Conservation (phyloP, 2,113 vertebrate genomes). For the Haemorhous mexicanus region DNA sequence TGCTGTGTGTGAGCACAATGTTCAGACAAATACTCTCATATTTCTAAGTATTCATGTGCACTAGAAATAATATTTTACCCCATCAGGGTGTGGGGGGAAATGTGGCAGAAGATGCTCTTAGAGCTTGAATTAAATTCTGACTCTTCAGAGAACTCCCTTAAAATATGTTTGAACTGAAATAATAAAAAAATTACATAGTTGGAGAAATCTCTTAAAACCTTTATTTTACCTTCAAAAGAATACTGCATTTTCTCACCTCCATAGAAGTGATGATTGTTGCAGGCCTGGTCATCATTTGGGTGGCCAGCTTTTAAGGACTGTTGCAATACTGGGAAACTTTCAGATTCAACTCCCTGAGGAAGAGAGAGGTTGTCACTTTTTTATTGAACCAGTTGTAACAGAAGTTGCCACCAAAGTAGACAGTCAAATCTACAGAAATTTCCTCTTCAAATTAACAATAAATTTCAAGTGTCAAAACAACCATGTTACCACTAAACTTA, state of each 20-base stretch:
- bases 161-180: not conserved
- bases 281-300: slow-evolving; percentile 72
- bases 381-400: not conserved
- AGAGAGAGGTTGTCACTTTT: not conserved
- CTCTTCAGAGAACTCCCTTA: not conserved
- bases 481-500: not conserved
- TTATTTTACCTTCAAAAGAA: not conserved
- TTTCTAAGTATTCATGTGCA: not conserved
- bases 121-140: not conserved
- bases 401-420: not conserved
- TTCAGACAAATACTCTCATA: not conserved
- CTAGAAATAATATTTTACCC: not conserved
- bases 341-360: slow-evolving; percentile 85
- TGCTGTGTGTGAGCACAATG: not conserved
- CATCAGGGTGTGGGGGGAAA: not conserved
- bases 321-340: slow-evolving; percentile 80
- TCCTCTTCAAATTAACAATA: not conserved
- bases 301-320: slow-evolving; percentile 79
- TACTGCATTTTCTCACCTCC: slow-evolving; percentile 72
- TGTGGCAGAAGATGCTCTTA: not conserved
- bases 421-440: not conserved
- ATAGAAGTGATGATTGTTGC: slow-evolving; percentile 79
- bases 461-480: not conserved
- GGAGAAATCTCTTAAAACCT: not conserved
- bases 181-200: not conserved